phyloP scores from a whole-genome alignment of 2,797 vertebrate genomes.

The Pempheris klunzingeri region DNA sequence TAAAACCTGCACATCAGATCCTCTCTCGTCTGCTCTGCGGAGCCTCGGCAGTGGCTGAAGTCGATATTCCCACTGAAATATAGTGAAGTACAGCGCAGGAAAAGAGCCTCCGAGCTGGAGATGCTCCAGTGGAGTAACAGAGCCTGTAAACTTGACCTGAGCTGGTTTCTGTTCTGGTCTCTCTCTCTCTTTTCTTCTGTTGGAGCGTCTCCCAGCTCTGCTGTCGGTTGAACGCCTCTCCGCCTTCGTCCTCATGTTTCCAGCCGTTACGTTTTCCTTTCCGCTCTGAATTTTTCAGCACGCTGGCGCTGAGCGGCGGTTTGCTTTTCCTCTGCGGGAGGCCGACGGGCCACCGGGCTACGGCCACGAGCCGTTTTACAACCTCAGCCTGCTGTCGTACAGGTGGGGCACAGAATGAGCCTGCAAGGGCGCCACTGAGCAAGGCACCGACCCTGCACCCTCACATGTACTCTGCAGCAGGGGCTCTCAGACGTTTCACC shows the following conservation, averaged over 20 bases:
- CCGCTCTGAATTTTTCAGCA: constrained; percentile 82
- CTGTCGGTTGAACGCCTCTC: background rate
- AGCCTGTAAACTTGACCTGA: background rate
- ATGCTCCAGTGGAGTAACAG: background rate
- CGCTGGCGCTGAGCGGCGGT: constrained; percentile 36
- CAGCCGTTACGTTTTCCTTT: constrained; percentile 69
- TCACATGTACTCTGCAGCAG: too few species aligned
- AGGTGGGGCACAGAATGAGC: background rate
- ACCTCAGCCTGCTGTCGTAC: background rate
- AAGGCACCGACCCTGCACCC: background rate
- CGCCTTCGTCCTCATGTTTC: constrained; percentile 67
- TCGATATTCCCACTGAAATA: too few species aligned
- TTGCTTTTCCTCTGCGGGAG: constrained; percentile 23
- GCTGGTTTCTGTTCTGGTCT: background rate
- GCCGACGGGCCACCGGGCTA: background rate
- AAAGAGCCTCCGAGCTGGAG: background rate
- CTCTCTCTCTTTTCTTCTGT: too few species aligned
- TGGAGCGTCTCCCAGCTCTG: background rate
- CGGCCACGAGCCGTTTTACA: background rate
- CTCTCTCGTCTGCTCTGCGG: too few species aligned
- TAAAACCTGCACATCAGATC: too few species aligned
- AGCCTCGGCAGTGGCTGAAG: too few species aligned
- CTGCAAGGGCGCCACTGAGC: background rate
- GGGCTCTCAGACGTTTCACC: too few species aligned
- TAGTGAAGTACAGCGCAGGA: background rate